phyloP scores from a whole-genome alignment of 2,888 invertebrate species.

The Epicampocera succincta region DNA sequence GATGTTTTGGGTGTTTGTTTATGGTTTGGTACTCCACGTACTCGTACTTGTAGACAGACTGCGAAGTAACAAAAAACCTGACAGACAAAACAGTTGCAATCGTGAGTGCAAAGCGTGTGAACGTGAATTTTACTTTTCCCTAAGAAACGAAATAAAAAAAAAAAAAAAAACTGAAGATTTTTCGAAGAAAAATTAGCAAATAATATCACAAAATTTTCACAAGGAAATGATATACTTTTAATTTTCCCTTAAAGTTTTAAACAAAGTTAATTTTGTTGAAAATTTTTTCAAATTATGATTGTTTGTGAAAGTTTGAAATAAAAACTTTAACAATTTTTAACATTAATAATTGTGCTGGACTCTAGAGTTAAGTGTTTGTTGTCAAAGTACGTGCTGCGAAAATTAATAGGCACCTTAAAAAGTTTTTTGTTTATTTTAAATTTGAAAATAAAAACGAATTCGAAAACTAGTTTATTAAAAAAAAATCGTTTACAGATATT shows the following conservation, averaged over 20 bases:
- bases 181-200: slow-evolving; percentile 17
- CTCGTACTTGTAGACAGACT: slow-evolving; percentile 55
- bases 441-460: too few relatives aligned
- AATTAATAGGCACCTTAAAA: slow-evolving; percentile 54
- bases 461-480: too few relatives aligned
- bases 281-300: slow-evolving; percentile 51
- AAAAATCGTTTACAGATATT: too few relatives aligned
- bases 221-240: background rate
- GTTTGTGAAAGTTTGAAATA: slow-evolving; percentile 66
- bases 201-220: slow-evolving; percentile 22
- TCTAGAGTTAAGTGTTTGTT: slow-evolving; percentile 40
- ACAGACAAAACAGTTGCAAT: slow-evolving; percentile 75
- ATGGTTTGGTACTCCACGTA: slow-evolving; percentile 56
- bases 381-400: slow-evolving; percentile 54
- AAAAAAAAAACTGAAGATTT: background rate
- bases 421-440: too few relatives aligned
- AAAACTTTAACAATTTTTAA: slow-evolving; percentile 43
- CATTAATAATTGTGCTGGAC: slow-evolving; percentile 32
- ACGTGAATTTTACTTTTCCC: slow-evolving; percentile 74
- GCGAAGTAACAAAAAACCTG: slow-evolving; percentile 65
- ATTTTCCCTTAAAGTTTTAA: background rate
- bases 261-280: background rate
- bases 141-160: slow-evolving; percentile 38
- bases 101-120: slow-evolving; percentile 78
- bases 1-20: slow-evolving; percentile 68